A percentile compares a stretch with the other conserved stretches of the same genome.
Evolutionary conservation across 30 jellyfish, hydroid and myxozoan genomes (phyloP).

Genomic region (Pseudorhiza aurosa): DNA sequence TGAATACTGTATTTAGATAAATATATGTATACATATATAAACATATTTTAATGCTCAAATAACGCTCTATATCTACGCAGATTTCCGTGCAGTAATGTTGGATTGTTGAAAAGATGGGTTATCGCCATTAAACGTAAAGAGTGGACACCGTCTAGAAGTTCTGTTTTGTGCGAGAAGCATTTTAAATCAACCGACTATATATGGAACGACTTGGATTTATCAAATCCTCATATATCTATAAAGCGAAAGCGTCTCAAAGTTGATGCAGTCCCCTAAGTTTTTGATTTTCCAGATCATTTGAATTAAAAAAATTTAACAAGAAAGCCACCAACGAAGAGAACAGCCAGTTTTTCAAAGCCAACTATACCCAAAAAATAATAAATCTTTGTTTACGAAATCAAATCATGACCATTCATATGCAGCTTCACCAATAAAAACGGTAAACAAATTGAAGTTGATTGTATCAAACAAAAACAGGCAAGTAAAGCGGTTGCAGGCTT

Average conservation of each 20-base stretch:
- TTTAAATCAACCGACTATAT: neutral
- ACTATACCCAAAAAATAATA: no score
- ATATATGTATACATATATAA: no score
- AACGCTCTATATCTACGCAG: neutral
- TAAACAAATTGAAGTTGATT: neutral
- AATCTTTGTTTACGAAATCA: neutral
- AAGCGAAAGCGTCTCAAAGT: conserved; percentile 17
- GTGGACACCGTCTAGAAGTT: neutral
- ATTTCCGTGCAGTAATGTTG: conserved; percentile 3
- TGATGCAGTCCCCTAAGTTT: conserved; percentile 32
- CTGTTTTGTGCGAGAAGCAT: conserved; percentile 9
- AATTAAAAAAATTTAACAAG: neutral
- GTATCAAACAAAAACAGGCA: neutral
- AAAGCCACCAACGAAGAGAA: no score
- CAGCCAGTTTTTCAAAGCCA: no score
- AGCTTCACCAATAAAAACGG: conserved; percentile 11
- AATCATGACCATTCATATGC: conserved; percentile 8
- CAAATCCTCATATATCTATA: conserved; percentile 1
- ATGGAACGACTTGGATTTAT: conserved; percentile 10
- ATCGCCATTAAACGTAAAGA: neutral
- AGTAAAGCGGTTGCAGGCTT: conserved; percentile 1
- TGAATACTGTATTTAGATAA: no score
- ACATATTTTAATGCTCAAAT: no score
- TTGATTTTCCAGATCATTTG: conserved; percentile 26
- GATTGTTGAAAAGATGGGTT: neutral